phyloP scores from a whole-genome alignment of 53 echinoderm and acorn worm species.

The Paracentrotus lividus region DNA sequence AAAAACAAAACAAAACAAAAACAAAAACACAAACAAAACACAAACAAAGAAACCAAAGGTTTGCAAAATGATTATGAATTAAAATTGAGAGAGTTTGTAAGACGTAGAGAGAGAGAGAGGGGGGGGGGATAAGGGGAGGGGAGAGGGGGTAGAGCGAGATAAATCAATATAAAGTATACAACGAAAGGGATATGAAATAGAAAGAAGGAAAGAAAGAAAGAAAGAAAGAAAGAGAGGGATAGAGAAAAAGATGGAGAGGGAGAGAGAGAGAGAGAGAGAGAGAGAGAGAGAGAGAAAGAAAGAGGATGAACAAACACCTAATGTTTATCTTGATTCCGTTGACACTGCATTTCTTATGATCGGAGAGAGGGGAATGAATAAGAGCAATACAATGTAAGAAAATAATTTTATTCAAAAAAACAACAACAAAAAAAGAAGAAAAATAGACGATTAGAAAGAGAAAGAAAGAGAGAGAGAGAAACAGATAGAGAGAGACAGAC shows the following conservation, averaged over 20 bases:
- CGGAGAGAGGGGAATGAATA: not conserved
- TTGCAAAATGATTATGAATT: too few species aligned
- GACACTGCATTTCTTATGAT: too few species aligned
- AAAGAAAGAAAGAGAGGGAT: not conserved
- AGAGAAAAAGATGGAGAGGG: not conserved
- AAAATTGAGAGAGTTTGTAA: not conserved
- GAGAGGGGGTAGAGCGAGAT: not conserved
- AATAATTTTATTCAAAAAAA: too few species aligned
- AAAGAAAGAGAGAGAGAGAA: not conserved
- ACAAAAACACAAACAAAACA: too few species aligned
- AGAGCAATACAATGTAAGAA: too few species aligned
- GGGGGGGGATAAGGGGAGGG: not conserved
- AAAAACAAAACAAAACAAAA: too few species aligned
- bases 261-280: not conserved
- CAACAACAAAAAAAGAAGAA: too few species aligned
- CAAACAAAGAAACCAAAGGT: too few species aligned
- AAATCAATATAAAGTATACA: too few species aligned
- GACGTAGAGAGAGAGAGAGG: not conserved
- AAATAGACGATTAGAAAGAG: too few species aligned
- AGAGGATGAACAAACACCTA: not conserved
- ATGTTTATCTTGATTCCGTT: too few species aligned
- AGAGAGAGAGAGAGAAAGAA: not conserved
- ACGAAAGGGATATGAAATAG: not conserved
- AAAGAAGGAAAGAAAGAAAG: not conserved
- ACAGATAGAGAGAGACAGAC: not conserved